These are phyloP conservation scores for Austrolebias charrua DNA, from an alignment of 2,797 vertebrate genomes.

Conservation along the genomic window DNA sequence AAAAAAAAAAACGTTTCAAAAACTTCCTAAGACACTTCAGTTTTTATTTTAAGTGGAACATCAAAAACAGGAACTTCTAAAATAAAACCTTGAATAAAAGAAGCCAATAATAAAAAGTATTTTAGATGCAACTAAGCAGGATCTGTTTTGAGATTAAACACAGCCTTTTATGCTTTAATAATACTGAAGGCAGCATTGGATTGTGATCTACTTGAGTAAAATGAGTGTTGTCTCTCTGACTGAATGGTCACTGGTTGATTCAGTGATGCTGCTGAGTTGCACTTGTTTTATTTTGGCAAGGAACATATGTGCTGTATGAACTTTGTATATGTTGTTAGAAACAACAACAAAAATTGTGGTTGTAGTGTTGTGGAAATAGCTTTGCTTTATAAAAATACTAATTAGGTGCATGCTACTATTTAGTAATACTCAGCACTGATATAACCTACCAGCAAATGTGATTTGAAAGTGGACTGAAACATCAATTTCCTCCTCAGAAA, in stretches of 20 bases:
- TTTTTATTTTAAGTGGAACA: too few species aligned
- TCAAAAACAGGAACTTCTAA: too few species aligned
- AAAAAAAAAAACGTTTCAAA: too few species aligned
- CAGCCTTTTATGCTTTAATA: neutral
- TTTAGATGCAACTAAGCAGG: too few species aligned
- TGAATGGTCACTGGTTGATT: too few species aligned
- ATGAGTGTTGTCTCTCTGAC: neutral
- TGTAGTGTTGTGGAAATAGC: neutral
- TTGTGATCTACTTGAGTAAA: neutral
- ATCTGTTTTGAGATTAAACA: neutral
- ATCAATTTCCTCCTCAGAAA: neutral
- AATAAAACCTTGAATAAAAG: too few species aligned
- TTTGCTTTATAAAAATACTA: neutral
- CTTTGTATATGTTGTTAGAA: neutral
- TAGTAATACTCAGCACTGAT: neutral
- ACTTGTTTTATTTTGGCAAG: neutral
- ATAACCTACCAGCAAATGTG: neutral
- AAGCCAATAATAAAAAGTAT: too few species aligned
- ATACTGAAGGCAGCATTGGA: neutral
- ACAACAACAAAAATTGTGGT: neutral
- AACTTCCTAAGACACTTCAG: too few species aligned
- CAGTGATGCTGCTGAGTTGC: too few species aligned
- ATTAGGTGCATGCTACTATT: neutral
- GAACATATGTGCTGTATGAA: neutral
- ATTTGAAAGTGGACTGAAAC: neutral